These are phyloP conservation scores for Andrena bicolor DNA, from an alignment of 2,888 invertebrate genomes.

Conservation along the genomic window DNA sequence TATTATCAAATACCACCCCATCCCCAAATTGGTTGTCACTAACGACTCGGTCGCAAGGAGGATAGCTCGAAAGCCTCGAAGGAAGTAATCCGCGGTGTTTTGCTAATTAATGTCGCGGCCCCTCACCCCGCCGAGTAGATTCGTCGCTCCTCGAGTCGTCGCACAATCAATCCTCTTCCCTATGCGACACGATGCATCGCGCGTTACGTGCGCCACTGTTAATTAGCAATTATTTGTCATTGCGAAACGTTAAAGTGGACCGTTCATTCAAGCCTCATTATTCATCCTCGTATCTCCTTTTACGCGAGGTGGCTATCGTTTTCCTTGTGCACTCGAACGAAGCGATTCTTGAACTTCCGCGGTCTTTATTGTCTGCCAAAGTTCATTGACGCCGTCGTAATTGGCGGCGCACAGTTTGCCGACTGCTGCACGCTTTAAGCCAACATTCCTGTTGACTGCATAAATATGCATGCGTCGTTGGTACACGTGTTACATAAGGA, in stretches of 20 bases:
- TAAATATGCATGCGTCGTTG: constrained; percentile 20
- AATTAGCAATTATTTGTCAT: constrained; percentile 35
- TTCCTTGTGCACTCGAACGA: background rate
- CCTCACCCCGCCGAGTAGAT: background rate
- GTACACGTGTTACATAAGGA: constrained; percentile 36
- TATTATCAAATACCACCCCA: too few relatives aligned
- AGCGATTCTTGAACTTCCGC: background rate
- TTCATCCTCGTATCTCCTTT: constrained; percentile 12
- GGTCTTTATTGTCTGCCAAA: constrained; percentile 25
- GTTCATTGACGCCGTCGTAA: constrained; percentile 45
- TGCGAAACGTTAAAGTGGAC: constrained; percentile 11
- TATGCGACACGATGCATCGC: background rate
- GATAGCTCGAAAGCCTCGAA: background rate
- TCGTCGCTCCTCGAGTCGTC: background rate
- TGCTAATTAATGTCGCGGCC: too few relatives aligned
- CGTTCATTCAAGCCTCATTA: background rate
- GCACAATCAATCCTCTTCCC: constrained; percentile 24
- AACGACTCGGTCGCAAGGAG: too few relatives aligned
- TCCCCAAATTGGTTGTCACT: too few relatives aligned
- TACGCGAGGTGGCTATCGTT: background rate
- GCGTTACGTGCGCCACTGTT: constrained; percentile 4
- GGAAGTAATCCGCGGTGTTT: too few relatives aligned
- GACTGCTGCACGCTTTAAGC: constrained; percentile 1
- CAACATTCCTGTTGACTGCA: constrained; percentile 1
- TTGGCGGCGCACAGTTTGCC: background rate